These are phyloP conservation scores for Protobothrops flavoviridis DNA, from an alignment of 2,113 vertebrate species.

Conservation along the genomic window DNA sequence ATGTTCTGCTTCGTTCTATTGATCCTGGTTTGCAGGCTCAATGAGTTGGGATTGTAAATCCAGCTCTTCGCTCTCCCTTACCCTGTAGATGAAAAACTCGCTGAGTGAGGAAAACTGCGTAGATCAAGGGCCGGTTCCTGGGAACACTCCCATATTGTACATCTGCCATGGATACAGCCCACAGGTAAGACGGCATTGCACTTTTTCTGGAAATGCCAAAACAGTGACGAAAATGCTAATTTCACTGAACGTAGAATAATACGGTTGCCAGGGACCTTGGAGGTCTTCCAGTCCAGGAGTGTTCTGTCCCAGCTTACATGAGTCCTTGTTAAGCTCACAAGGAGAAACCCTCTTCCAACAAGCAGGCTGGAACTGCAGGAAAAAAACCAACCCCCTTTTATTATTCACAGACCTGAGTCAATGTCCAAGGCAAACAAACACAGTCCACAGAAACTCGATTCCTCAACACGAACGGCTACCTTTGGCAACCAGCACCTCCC, in stretches of 20 bases:
- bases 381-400: too few species aligned
- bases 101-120: constrained; percentile 50
- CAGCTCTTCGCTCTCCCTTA: background rate
- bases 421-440: too few species aligned
- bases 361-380: too few species aligned
- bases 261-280: background rate
- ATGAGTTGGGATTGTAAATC: background rate
- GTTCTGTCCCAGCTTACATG: too few species aligned
- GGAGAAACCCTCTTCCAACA: too few species aligned
- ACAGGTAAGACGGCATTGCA: constrained; percentile 35
- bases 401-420: too few species aligned
- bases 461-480: too few species aligned
- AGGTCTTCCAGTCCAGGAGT: background rate
- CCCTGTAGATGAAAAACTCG: constrained; percentile 54
- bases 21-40: background rate
- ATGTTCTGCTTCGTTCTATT: background rate
- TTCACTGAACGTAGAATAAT: background rate
- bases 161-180: background rate
- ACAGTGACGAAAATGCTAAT: background rate
- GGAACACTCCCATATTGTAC: constrained; percentile 36
- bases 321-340: too few species aligned
- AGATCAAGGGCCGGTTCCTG: constrained; percentile 35
- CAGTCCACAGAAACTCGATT: too few species aligned
- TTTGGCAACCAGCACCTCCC: too few species aligned
- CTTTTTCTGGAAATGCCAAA: background rate